These are phyloP conservation scores for Sycophaga agraensis DNA, from an alignment of 1,140 invertebrate species.

Conservation along the genomic window DNA sequence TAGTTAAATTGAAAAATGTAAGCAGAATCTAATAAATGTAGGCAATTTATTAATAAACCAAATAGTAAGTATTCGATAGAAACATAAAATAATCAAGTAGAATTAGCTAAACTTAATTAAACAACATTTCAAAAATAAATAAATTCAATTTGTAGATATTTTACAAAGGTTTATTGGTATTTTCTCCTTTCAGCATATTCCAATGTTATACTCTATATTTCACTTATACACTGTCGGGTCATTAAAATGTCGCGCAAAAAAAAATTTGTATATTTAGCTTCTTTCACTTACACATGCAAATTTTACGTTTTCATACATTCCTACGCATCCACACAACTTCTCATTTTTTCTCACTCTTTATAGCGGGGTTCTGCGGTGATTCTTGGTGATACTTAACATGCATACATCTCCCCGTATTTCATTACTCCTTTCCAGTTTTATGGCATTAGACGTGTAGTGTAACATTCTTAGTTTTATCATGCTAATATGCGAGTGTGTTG, in stretches of 20 bases:
- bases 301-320: not conserved
- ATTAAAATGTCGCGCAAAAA: not conserved
- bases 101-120: too few species aligned
- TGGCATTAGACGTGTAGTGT: constrained; percentile 4
- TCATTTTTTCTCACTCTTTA: too few species aligned
- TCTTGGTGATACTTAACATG: too few species aligned
- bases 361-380: too few species aligned
- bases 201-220: constrained; percentile 8
- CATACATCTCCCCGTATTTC: not conserved
- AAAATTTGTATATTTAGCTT: not conserved
- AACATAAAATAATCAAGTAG: too few species aligned
- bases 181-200: not conserved
- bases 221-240: not conserved
- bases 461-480: not conserved
- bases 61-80: too few species aligned
- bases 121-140: too few species aligned
- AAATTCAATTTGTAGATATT: too few species aligned
- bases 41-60: too few species aligned
- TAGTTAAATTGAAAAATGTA: too few species aligned
- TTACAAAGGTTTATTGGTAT: constrained; percentile 19
- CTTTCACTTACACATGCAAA: not conserved
- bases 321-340: too few species aligned
- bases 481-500: constrained; percentile 1
- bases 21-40: too few species aligned
- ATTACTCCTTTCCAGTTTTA: not conserved